Evolutionary conservation across 2,888 invertebrate genomes (phyloP), one percentile per base, ranked within the genome.

Genomic region (Leucophenga montana): DNA sequence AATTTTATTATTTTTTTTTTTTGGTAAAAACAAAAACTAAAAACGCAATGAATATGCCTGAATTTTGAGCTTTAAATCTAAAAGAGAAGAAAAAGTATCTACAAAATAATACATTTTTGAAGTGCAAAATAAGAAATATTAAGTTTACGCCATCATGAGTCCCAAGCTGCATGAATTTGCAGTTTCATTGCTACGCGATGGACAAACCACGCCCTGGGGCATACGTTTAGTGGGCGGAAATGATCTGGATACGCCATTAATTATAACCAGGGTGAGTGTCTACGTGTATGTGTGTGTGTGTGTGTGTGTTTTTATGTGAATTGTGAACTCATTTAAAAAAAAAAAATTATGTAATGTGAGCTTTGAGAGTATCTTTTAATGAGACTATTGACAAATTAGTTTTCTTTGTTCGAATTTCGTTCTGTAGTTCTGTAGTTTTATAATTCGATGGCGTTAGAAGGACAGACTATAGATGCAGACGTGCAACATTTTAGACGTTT

Each of bases 211-310:
- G 84, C 93, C 94, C 85, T 96, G 96, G 96, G 96, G 96, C 72
- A 94, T 96, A 83, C 92, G 96, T 82, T 91, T 96, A 79, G 94
- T 95, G 77, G 96, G 96, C 81, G 96, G 96, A 81, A 92, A 94
- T 77, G 96, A 96, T 90, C 92, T 95, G 85, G 94, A 94, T 86
- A 93, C 95, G 66, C 96, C 96, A 74, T 92, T 97, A 87, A 94
- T 96, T 89, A 93, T 97, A 88, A 96, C 96, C 77, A 94, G 94
- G 93, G 96, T 96, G 93, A 91, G 91, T 56, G 27, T 27, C n/a
- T n/a, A n/a, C n/a, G n/a, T n/a, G n/a, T n/a, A n/a, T n/a, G n/a
- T n/a, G n/a, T n/a, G n/a, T n/a, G n/a, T n/a, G n/a, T n/a, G n/a
- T n/a, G n/a, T n/a, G n/a, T n/a, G n/a, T n/a, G n/a, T n/a, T n/a